These are phyloP conservation scores for Zootermopsis nevadensis DNA, from an alignment of 2,888 invertebrate genomes.

Conservation along the genomic window DNA sequence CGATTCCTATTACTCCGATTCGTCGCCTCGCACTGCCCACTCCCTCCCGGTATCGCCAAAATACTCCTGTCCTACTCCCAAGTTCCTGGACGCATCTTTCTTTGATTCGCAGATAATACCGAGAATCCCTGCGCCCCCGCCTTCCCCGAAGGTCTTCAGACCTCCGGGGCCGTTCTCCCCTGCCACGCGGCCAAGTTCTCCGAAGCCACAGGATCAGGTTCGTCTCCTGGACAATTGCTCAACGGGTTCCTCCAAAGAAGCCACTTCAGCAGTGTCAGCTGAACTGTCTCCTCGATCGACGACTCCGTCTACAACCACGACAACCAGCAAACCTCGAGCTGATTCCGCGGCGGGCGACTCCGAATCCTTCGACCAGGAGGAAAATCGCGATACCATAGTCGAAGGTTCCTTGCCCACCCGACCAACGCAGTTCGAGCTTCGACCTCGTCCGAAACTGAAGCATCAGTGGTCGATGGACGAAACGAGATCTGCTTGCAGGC, in stretches of 20 bases:
- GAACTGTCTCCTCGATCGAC: not conserved
- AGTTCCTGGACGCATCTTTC: conserved; percentile 37
- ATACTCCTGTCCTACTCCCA: conserved; percentile 44
- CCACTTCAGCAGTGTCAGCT: not conserved
- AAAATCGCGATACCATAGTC: conserved; percentile 51
- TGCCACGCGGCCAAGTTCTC: not conserved
- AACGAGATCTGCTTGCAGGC: conserved; percentile 46
- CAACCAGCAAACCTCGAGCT: conserved; percentile 34
- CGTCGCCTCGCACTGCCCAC: not conserved
- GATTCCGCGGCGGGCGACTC: conserved; percentile 19
- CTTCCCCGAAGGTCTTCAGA: conserved; percentile 49
- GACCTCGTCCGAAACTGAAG: conserved; percentile 53
- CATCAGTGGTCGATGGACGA: conserved; percentile 56
- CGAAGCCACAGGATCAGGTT: not conserved
- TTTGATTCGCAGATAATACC: conserved; percentile 49
- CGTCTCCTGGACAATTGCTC: conserved; percentile 5
- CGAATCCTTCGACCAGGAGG: conserved; percentile 53
- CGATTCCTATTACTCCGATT: not conserved
- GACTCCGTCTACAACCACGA: not conserved
- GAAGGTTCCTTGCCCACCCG: conserved; percentile 48
- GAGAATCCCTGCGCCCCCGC: conserved; percentile 52
- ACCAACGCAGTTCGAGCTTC: conserved; percentile 48
- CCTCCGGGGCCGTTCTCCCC: not conserved
- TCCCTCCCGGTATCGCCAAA: conserved; percentile 42
- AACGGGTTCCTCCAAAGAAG: not conserved